Percentiles rank a stretch among this genome's conserved stretches.
Conservation (phyloP, 2,797 vertebrate species). For the Eurystomus glaucurus region DNA sequence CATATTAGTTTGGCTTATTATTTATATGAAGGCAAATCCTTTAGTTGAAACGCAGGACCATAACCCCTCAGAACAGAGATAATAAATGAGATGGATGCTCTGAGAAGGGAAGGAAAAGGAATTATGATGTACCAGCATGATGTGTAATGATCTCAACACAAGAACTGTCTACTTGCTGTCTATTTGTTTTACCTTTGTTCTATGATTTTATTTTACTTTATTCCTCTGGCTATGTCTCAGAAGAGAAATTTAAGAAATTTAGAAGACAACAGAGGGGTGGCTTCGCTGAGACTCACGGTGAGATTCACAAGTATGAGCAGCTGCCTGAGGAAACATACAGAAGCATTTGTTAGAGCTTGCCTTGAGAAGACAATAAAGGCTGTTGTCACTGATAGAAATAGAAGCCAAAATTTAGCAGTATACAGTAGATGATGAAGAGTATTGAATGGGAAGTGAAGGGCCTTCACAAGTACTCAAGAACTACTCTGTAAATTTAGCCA, state of each 20-base stretch:
- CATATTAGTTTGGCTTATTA: not conserved
- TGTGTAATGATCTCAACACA: not conserved
- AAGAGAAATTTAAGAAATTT: not conserved
- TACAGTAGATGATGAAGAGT: not conserved
- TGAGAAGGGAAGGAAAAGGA: not conserved
- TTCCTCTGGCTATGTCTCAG: not conserved
- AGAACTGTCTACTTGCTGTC: not conserved
- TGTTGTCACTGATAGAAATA: not conserved
- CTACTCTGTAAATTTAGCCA: not conserved
- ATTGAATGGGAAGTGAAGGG: not conserved
- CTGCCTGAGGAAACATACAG: not conserved
- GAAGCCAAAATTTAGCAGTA: not conserved
- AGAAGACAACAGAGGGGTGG: not conserved
- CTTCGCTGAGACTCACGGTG: not conserved
- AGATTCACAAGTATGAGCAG: not conserved
- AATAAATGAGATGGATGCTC: not conserved
- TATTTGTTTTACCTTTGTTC: not conserved
- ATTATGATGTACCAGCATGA: not conserved
- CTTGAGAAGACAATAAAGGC: not conserved
- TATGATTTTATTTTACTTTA: not conserved
- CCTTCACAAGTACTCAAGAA: not conserved
- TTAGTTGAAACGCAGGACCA: not conserved
- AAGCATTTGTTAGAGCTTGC: not conserved
- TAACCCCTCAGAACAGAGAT: not conserved
- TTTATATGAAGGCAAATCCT: not conserved